Conservation (phyloP, 1,140 invertebrate genomes). For the Drosophila subobscura region DNA sequence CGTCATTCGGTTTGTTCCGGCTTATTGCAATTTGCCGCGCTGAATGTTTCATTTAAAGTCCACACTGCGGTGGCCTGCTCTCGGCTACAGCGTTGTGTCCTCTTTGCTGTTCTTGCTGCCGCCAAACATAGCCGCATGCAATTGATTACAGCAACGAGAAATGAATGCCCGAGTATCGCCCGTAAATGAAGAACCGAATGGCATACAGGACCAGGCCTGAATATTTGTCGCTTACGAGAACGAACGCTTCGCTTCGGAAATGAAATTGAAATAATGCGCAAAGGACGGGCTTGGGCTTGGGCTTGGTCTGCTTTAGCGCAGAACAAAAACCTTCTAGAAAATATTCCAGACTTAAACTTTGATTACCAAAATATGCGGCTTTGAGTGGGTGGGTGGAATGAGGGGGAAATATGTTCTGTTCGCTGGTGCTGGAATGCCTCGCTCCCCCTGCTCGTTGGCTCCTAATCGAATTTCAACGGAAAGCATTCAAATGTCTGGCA, state of each 20-base stretch:
- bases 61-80: constrained; percentile 1
- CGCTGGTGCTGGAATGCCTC: too few species aligned
- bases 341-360: too few species aligned
- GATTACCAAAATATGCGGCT: too few species aligned
- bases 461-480: too few species aligned
- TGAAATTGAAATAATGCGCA: constrained; percentile 35
- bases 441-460: too few species aligned
- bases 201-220: not conserved
- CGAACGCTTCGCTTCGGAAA: too few species aligned
- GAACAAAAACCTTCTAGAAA: too few species aligned
- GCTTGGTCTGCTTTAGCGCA: too few species aligned
- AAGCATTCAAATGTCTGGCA: too few species aligned
- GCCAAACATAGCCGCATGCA: constrained; percentile 40
- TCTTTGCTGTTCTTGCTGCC: constrained; percentile 9
- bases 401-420: too few species aligned
- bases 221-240: constrained; percentile 23
- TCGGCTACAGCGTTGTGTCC: not conserved
- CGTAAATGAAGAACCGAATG: constrained; percentile 13
- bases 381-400: too few species aligned
- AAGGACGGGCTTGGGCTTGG: too few species aligned
- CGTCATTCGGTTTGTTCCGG: constrained; percentile 9
- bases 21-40: constrained; percentile 22
- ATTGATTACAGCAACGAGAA: constrained; percentile 38
- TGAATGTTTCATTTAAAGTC: constrained; percentile 26
- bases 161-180: constrained; percentile 22